Evolutionary conservation across 1,140 invertebrate species (phyloP).

Genomic region (Phocides pigmalion): DNA sequence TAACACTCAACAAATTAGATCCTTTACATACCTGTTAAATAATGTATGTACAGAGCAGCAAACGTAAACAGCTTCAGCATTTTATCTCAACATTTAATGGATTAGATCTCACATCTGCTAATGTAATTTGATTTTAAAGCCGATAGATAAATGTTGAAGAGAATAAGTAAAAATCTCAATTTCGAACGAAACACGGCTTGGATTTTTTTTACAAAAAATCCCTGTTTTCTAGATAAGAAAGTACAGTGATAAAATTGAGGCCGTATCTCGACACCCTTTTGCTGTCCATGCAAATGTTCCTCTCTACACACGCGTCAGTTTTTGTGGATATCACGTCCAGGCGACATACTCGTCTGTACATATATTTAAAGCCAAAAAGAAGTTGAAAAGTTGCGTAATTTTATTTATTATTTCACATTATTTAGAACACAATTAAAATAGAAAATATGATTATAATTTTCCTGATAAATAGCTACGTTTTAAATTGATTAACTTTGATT

Average conservation of each 20-base stretch:
- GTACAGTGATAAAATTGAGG: slow-evolving; percentile 2
- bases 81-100: slow-evolving; percentile 19
- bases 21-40: slow-evolving; percentile 2
- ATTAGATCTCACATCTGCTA: slow-evolving; percentile 13
- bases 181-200: not conserved
- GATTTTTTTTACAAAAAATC: not conserved
- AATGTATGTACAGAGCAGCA: not conserved
- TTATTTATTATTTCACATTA: too few species aligned
- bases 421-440: too few species aligned
- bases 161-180: not conserved
- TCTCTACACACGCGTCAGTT: not conserved
- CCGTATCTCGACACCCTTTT: not conserved
- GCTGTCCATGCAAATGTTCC: slow-evolving; percentile 4
- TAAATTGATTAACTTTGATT: too few species aligned
- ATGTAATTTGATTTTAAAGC: slow-evolving; percentile 21
- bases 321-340: not conserved
- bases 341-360: not conserved
- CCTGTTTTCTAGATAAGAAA: not conserved
- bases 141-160: not conserved
- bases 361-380: too few species aligned
- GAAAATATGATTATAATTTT: too few species aligned
- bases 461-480: too few species aligned
- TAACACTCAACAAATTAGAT: slow-evolving; percentile 21
- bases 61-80: slow-evolving; percentile 1
- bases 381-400: too few species aligned